A percentile compares a stretch with the other conserved stretches of the same genome.
These are phyloP conservation scores for Ormyrus labotus DNA, from an alignment of 2,888 invertebrate species.

Conservation along the genomic window DNA sequence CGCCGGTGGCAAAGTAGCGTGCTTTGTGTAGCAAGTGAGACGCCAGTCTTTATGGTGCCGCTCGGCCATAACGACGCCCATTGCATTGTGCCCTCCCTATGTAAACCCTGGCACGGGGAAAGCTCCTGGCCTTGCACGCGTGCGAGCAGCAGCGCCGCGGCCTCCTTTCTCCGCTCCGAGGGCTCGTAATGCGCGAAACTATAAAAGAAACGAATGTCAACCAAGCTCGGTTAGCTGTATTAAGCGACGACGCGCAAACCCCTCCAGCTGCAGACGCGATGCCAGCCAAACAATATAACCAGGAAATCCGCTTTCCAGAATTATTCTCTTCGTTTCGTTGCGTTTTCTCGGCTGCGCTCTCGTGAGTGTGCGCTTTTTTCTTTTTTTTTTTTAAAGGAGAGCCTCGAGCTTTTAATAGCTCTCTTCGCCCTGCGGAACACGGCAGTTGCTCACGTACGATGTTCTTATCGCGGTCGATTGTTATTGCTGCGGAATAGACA, in stretches of 20 bases:
- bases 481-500: slow-evolving; percentile 1
- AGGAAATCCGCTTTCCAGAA: slow-evolving; percentile 21
- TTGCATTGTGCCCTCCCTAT: slow-evolving; percentile 63
- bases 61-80: slow-evolving; percentile 67
- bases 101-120: slow-evolving; percentile 58
- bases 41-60: slow-evolving; percentile 66
- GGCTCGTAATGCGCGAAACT: slow-evolving; percentile 60
- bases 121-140: slow-evolving; percentile 60
- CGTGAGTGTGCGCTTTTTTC: no score
- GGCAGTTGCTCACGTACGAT: slow-evolving; percentile 1
- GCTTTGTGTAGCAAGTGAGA: slow-evolving; percentile 67
- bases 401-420: background rate
- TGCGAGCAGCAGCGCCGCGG: slow-evolving; percentile 8
- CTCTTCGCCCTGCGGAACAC: background rate
- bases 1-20: slow-evolving; percentile 63
- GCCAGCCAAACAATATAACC: slow-evolving; percentile 19
- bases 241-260: slow-evolving; percentile 13
- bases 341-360: no score
- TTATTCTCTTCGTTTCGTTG: background rate
- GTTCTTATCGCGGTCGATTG: slow-evolving; percentile 14
- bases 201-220: slow-evolving; percentile 66
- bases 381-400: background rate
- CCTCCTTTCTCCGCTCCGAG: background rate
- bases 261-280: background rate
- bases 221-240: slow-evolving; percentile 44